Percentiles rank a stretch among this genome's conserved stretches.
phyloP scores from a whole-genome alignment of 2,113 vertebrate species.

The Leptosomus discolor region DNA sequence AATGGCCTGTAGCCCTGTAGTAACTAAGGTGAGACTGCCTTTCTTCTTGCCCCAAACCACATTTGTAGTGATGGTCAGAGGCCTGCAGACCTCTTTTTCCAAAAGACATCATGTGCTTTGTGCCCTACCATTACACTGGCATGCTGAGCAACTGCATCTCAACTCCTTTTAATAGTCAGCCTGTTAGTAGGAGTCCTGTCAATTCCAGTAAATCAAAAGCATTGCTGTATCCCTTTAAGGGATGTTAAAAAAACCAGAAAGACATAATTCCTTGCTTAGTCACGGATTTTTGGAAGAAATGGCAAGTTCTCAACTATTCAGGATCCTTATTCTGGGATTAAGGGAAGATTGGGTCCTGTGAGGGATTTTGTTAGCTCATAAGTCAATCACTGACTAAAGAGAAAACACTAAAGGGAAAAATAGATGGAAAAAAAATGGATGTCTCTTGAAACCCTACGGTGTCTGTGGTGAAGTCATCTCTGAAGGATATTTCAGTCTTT shows the following conservation, averaged over 20 bases:
- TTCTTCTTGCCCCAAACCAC: not conserved
- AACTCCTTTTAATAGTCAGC: not conserved
- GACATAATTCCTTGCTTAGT: not conserved
- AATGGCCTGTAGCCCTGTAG: not conserved
- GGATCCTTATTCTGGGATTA: not conserved
- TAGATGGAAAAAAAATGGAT: not conserved
- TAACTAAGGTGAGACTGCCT: not conserved
- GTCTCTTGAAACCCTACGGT: not conserved
- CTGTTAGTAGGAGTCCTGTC: not conserved
- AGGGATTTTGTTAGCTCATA: not conserved
- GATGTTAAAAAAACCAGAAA: not conserved
- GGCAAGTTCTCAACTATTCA: not conserved
- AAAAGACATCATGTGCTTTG: not conserved
- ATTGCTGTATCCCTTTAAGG: not conserved
- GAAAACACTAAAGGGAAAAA: not conserved
- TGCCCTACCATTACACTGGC: not conserved
- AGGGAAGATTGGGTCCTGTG: not conserved
- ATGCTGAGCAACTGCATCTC: not conserved
- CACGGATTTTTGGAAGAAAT: not conserved
- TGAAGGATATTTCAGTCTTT: slow-evolving; percentile 8
- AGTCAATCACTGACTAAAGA: not conserved
- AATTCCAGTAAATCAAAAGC: not conserved
- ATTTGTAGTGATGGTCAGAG: not conserved
- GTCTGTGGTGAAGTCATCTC: not conserved
- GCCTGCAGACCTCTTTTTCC: not conserved